Evolutionary conservation across 2,113 vertebrate genomes (phyloP).

Genomic region (Campylorhamphus procurvoides): DNA sequence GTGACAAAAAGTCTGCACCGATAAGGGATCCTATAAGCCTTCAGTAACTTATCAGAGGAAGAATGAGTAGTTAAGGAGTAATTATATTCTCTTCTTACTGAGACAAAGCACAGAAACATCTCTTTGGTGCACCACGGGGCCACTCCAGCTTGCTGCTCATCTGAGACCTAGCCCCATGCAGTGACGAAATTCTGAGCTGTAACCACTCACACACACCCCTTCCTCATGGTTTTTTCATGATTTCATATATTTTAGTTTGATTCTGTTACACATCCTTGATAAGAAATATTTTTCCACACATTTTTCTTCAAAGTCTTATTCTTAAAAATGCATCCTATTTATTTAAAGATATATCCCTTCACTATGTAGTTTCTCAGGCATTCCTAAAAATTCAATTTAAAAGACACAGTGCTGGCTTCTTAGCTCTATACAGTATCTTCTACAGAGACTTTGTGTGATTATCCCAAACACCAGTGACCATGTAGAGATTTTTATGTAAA

Average conservation of each 20-base stretch:
- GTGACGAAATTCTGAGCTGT: background rate
- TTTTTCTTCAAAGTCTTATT: background rate
- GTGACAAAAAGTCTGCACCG: background rate
- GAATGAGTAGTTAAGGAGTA: background rate
- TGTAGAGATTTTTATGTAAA: background rate
- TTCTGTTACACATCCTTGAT: background rate
- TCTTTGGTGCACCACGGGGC: background rate
- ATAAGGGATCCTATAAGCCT: background rate
- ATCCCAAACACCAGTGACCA: background rate
- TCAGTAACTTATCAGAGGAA: background rate
- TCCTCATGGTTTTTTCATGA: background rate
- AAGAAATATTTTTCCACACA: background rate
- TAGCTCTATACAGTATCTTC: background rate
- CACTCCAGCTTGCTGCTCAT: background rate
- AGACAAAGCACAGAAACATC: background rate
- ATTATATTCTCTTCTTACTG: background rate
- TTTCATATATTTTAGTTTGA: background rate
- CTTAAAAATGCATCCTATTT: background rate
- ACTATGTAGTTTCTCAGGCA: background rate
- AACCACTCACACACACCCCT: background rate
- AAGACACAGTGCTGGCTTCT: background rate
- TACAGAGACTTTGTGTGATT: background rate
- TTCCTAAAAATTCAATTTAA: background rate
- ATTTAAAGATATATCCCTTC: background rate
- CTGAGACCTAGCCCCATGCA: fast-evolving